Conservation (phyloP, 1,140 invertebrate species). For the Chironomus tepperi region DNA sequence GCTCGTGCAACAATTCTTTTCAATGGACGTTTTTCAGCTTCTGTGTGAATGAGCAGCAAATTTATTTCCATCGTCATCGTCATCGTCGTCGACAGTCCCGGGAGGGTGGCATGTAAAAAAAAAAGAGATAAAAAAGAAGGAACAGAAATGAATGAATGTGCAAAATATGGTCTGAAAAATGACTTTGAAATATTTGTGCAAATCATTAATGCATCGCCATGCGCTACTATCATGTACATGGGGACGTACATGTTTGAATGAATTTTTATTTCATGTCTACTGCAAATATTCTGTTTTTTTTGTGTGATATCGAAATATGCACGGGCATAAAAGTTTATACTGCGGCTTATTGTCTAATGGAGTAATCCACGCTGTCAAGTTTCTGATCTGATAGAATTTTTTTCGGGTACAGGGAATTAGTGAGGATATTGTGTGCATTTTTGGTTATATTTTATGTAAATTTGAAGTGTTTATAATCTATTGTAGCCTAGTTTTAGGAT, state of each 20-base stretch:
- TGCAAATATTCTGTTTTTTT: not conserved
- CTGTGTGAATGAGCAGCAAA: constrained; percentile 25
- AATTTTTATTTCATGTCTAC: not conserved
- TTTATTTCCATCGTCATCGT: too few species aligned
- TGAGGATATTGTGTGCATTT: too few species aligned
- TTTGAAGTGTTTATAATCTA: too few species aligned
- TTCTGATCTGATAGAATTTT: too few species aligned
- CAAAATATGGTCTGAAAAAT: not conserved
- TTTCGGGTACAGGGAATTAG: too few species aligned
- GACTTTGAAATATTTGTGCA: not conserved
- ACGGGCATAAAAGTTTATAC: not conserved
- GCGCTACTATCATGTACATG: not conserved
- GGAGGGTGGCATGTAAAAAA: too few species aligned
- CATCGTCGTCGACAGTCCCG: too few species aligned
- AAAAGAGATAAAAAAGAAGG: not conserved
- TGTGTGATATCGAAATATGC: not conserved
- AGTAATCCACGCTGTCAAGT: too few species aligned
- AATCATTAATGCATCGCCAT: constrained; percentile 11
- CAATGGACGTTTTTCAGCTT: constrained; percentile 40
- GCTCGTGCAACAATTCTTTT: constrained; percentile 45
- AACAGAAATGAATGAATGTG: not conserved
- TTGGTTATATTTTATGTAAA: too few species aligned
- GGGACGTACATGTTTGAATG: not conserved
- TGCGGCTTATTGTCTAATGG: too few species aligned
- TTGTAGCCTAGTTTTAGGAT: too few species aligned